Evolutionary conservation across 2,888 invertebrate genomes (phyloP), one percentile per base, ranked within the genome.

Genomic region (Cepaea hortensis): DNA sequence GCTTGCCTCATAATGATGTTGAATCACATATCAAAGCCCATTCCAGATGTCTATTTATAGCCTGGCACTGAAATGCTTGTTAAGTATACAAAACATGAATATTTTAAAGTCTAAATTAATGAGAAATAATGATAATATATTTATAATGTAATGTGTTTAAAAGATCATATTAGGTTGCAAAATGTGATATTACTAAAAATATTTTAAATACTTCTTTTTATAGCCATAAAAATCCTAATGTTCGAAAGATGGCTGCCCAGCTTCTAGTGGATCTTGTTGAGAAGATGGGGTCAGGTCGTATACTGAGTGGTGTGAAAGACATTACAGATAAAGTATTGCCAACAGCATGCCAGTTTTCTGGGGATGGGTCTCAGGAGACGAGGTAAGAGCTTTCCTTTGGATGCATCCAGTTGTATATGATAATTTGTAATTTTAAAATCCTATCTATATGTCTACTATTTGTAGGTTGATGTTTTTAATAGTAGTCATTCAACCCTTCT

Each of bases 351-450:
- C 97, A 97, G 93, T 96, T 98, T 89, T 95, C 98, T 11, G 96
- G 96, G 55, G 98, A 99, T 94, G 97, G 97, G 46, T 97, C 96
- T 93, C 96, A 97, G 55, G 98, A 98, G 90, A 97, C 98, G 0
- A 96, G 98, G 96, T 96, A 1, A 76, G 72, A 20, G 48, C 18
- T 48, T 83, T 72, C 23, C 0, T 68, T 46, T 48, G 20, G 48
- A 13, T 48, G 48, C 15, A 3, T 68, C n/a, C 23, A 46, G 48
- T 15, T 75, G 75, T 68, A n/a, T 68, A n/a, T 18, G 15, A 68
- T 35, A 35, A 35, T 9, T 18, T 15, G 18, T 15, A 65, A 9
- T 65, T 65, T 18, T 18, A 65, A 18, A 35, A 35, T 35, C 35
- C 0, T 35, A 35, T 35, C 35, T 35, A 35, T 35, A 35, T 35